Evolutionary conservation across 2,888 invertebrate species (phyloP), one percentile per base, ranked within the genome.

Genomic region (Timema podura): DNA sequence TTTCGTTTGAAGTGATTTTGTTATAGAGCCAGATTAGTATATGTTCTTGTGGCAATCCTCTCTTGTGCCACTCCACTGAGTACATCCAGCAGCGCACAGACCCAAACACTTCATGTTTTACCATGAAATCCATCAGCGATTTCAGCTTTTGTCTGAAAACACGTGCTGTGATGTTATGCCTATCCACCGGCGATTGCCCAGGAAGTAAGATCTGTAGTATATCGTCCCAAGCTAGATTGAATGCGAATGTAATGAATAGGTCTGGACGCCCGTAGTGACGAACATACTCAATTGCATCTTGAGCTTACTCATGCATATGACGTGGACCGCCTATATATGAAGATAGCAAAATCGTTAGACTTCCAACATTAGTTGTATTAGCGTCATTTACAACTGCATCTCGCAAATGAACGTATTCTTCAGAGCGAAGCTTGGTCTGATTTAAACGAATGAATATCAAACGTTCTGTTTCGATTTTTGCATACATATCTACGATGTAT

Each of bases 21-120:
- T 68, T 51, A 9, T 65, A 13, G 15, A 71, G 46, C 71, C 71
- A 70, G 15, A 73, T 44, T 46, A 76, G 68, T 6, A 76, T 74
- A 64, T 76, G 75, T 30, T 69, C 59, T 64, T 76, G 74, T 49
- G 76, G 77, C 30, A 80, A 73, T 7, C 78, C 79, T 47, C 77
- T 59, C 66, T 79, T 79, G 71, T 80, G 78, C 69, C 70, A 72
- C 51, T 69, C 67, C 45, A 71, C 66, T 59, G 68, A 67, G 68
- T 67, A 70, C 72, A 70, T 72, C 64, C 57, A 68, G 65, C 72
- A 70, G 70, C 68, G 64, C 51, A 64, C 45, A 46, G 47, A 10
- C 13, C 72, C 67, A 68, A 68, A 70, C 64, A 70, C 68, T 44
- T 57, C 30, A 66, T 51, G 70, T 46, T 70, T 69, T 64, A 61